phyloP scores from a whole-genome alignment of 2,888 invertebrate genomes.

The Fragum whitleyi region DNA sequence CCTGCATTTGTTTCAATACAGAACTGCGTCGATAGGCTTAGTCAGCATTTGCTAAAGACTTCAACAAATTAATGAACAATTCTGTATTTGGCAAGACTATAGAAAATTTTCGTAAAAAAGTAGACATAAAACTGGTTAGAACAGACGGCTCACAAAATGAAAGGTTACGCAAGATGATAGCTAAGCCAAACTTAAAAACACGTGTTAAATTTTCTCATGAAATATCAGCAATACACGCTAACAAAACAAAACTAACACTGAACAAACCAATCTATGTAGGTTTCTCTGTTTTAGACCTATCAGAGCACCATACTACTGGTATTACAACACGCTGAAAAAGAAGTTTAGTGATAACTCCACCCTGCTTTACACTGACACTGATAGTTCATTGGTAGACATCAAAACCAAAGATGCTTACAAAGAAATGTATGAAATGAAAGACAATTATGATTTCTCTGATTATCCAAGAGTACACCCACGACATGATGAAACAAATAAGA shows the following conservation, averaged over 20 bases:
- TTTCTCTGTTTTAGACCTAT: conserved; percentile 37
- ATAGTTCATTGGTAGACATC: conserved; percentile 73
- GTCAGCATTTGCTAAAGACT: conserved; percentile 35
- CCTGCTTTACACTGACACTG: conserved; percentile 70
- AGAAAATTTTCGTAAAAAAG: conserved; percentile 31
- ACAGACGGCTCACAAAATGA: conserved; percentile 34
- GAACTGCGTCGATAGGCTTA: conserved; percentile 7
- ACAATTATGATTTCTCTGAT: no score
- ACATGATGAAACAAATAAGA: no score
- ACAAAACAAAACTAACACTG: conserved; percentile 31
- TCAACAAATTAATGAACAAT: conserved; percentile 39
- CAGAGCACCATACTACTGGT: conserved; percentile 70
- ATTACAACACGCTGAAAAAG: conserved; percentile 63
- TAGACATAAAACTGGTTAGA: conserved; percentile 33
- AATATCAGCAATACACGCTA: background rate
- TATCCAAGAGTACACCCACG: no score
- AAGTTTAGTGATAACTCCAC: conserved; percentile 20
- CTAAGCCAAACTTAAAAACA: conserved; percentile 29
- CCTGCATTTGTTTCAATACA: background rate
- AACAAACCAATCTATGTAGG: conserved; percentile 55
- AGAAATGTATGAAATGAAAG: no score
- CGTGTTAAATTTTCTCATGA: conserved; percentile 34
- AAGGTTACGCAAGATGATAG: conserved; percentile 2
- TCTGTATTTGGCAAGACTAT: no score
- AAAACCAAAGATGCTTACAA: no score